A percentile compares a stretch with the other conserved stretches of the same genome.
phyloP scores from a whole-genome alignment of 2,888 invertebrate species.

The Orchesella flavescens region DNA sequence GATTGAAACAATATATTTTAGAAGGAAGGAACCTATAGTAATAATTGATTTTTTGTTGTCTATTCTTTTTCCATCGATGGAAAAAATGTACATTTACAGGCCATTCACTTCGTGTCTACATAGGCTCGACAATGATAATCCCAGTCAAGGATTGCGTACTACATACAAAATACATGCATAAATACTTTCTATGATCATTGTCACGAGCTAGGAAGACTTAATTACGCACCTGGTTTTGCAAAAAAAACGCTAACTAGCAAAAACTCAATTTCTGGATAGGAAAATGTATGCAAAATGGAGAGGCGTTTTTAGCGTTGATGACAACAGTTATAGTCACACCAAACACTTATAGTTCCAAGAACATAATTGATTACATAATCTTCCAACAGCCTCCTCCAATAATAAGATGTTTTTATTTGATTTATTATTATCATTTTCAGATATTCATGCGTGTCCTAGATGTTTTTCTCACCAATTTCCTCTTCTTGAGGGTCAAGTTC shows the following conservation, averaged over 20 bases:
- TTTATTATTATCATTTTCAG: slow-evolving; percentile 50
- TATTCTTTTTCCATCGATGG: neutral
- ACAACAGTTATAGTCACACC: no score
- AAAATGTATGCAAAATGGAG: no score
- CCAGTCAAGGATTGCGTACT: slow-evolving; percentile 22
- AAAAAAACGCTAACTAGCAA: neutral
- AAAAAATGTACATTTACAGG: slow-evolving; percentile 22
- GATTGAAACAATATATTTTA: neutral
- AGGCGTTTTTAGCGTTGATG: no score
- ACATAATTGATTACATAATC: slow-evolving; percentile 49
- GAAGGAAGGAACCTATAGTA: slow-evolving; percentile 15
- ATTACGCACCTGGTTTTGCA: no score
- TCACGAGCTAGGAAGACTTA: no score
- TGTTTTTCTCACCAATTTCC: slow-evolving; percentile 43
- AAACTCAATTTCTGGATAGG: no score
- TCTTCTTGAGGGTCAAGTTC: slow-evolving; percentile 54
- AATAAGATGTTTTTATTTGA: slow-evolving; percentile 39
- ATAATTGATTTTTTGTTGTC: slow-evolving; percentile 53
- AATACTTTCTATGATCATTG: no score
- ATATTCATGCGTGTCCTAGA: slow-evolving; percentile 28
- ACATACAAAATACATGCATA: neutral
- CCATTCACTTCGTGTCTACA: neutral
- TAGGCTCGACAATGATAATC: slow-evolving; percentile 3
- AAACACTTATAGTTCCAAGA: no score
- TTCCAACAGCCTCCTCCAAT: slow-evolving; percentile 33